Conservation (phyloP, 2,888 invertebrate genomes). For the Hirtodrosophila histrioides region DNA sequence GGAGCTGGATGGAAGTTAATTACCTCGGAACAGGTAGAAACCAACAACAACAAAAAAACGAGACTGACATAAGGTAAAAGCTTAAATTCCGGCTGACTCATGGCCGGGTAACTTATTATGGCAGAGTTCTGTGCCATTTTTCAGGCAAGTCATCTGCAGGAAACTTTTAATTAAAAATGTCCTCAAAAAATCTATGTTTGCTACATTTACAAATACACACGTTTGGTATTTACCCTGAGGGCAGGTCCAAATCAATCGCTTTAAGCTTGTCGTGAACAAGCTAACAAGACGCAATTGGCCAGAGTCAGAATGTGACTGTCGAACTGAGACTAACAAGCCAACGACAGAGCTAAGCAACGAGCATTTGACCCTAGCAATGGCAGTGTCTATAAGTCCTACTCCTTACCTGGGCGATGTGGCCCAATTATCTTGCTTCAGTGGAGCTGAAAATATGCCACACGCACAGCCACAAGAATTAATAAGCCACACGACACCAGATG, state of each 20-base stretch:
- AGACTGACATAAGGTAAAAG: conserved; percentile 13
- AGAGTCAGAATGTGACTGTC: neutral
- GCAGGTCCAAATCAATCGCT: conserved; percentile 46
- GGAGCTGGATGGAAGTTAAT: conserved; percentile 38
- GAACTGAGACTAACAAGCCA: conserved; percentile 25
- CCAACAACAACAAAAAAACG: conserved; percentile 10
- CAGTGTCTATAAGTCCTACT: conserved; percentile 3
- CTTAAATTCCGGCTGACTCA: conserved; percentile 41
- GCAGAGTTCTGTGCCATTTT: conserved; percentile 20
- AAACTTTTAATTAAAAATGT: conserved; percentile 63
- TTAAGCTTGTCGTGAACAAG: conserved; percentile 11
- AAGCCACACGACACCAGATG: conserved; percentile 53
- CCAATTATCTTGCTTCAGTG: conserved; percentile 76
- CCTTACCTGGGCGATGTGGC: conserved; percentile 50
- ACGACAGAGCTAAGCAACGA: conserved; percentile 16
- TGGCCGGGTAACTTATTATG: conserved; percentile 29
- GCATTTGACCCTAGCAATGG: conserved; percentile 31
- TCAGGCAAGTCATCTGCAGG: conserved; percentile 31
- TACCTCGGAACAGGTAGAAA: conserved; percentile 18
- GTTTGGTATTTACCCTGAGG: conserved; percentile 15
- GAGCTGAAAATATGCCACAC: conserved; percentile 65
- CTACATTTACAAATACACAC: conserved; percentile 8
- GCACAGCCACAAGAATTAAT: conserved; percentile 56
- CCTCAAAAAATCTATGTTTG: conserved; percentile 13
- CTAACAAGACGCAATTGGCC: conserved; percentile 35